A percentile compares a stretch with the other conserved stretches of the same genome.
These are phyloP conservation scores for Cryptomyrus ogoouensis DNA, from an alignment of 2,113 vertebrate genomes.

Conservation along the genomic window DNA sequence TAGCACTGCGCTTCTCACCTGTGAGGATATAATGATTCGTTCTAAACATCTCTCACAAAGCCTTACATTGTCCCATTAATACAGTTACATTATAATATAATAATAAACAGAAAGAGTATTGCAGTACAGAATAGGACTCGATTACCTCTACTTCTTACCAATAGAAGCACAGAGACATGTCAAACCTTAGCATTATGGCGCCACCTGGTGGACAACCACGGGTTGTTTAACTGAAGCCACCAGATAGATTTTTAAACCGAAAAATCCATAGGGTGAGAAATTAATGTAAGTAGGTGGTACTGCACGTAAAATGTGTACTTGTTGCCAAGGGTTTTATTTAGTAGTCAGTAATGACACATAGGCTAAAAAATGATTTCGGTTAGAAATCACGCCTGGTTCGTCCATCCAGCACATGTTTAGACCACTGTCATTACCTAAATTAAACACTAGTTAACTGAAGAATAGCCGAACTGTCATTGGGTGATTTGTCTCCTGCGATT, in stretches of 20 bases:
- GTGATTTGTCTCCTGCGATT: neutral
- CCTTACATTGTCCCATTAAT: neutral
- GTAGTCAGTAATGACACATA: neutral
- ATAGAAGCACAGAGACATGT: neutral
- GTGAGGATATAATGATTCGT: neutral
- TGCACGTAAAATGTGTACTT: neutral
- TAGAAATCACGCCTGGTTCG: neutral
- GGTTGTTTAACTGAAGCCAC: neutral
- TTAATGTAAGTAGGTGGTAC: neutral
- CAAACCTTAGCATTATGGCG: neutral
- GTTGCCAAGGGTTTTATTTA: neutral
- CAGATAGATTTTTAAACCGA: neutral
- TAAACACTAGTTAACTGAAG: neutral
- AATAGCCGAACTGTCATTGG: neutral
- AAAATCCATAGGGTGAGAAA: neutral
- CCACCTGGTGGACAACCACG: neutral
- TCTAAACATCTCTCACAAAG: neutral
- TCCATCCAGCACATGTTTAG: neutral
- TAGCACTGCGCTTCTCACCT: too few species aligned
- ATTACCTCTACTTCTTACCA: neutral
- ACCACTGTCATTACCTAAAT: neutral
- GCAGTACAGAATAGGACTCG: neutral
- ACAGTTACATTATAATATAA: neutral
- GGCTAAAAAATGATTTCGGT: neutral
- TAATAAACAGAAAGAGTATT: neutral